Percentiles rank a stretch among this genome's conserved stretches.
phyloP scores from a whole-genome alignment of 2,113 vertebrate genomes.

The Edolisoma coerulescens region DNA sequence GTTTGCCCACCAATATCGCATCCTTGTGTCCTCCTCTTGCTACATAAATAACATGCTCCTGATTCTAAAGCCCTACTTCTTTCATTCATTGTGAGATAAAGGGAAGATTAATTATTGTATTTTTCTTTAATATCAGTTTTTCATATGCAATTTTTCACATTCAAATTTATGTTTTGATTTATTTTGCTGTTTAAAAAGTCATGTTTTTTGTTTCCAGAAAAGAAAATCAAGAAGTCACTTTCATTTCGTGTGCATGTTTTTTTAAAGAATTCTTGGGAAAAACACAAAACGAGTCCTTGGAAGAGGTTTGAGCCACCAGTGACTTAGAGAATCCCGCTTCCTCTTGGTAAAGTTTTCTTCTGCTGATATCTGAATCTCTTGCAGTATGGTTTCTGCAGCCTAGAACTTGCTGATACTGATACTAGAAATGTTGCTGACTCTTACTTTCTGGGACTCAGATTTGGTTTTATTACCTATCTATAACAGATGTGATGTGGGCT shows the following conservation, averaged over 20 bases:
- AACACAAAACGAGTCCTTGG: not conserved
- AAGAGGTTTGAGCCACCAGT: not conserved
- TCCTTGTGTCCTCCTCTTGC: not conserved
- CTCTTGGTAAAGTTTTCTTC: not conserved
- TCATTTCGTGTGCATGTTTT: not conserved
- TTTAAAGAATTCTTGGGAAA: not conserved
- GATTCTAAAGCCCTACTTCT: not conserved
- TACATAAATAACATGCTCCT: not conserved
- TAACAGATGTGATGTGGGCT: not conserved
- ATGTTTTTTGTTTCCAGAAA: not conserved
- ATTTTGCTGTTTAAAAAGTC: not conserved
- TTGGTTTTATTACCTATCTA: not conserved
- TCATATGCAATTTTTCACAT: not conserved
- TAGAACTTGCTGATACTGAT: not conserved
- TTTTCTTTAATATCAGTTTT: not conserved
- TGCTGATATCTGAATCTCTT: not conserved
- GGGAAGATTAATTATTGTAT: not conserved
- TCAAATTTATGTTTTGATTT: not conserved
- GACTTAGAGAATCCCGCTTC: not conserved
- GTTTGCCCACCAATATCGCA: fast-evolving
- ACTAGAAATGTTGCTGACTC: not conserved
- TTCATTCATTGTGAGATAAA: not conserved
- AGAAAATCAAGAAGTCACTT: not conserved
- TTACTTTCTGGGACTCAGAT: not conserved
- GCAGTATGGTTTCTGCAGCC: not conserved